These are phyloP conservation scores for Xestia rhomboidea DNA, from an alignment of 2,888 invertebrate genomes.

Conservation along the genomic window DNA sequence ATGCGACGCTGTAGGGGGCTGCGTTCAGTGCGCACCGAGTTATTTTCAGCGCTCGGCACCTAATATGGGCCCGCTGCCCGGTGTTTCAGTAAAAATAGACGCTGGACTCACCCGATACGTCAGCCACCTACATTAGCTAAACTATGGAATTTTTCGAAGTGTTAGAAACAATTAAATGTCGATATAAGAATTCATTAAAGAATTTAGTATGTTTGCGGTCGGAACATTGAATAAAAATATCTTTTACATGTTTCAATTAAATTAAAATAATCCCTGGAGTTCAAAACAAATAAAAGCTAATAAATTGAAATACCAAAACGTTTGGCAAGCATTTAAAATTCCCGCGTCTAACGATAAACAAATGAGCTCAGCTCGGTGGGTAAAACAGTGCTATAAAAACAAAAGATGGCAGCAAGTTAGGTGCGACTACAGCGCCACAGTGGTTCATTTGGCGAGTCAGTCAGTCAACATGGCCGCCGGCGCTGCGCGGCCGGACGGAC, in stretches of 20 bases:
- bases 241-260: neutral
- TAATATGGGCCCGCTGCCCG: conserved; percentile 89
- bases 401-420: conserved; percentile 81
- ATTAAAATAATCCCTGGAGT: neutral
- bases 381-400: conserved; percentile 83
- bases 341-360: conserved; percentile 74
- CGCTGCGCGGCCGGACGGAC: conserved; percentile 88
- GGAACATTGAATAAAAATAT: neutral
- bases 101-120: conserved; percentile 75
- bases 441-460: conserved; percentile 74
- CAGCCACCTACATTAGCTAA: conserved; percentile 60
- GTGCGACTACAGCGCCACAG: conserved; percentile 85
- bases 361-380: conserved; percentile 73
- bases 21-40: conserved; percentile 70
- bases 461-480: conserved; percentile 92
- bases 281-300: neutral
- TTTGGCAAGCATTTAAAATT: conserved; percentile 71
- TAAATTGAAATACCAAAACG: conserved; percentile 15
- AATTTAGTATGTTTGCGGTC: neutral
- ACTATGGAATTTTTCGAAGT: conserved; percentile 60
- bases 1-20: conserved; percentile 78
- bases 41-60: conserved; percentile 87
- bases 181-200: neutral
- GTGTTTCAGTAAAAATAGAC: conserved; percentile 86
- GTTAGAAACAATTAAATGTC: conserved; percentile 9